Conservation (phyloP, 1,140 invertebrate genomes). For the Tetragnatha versicolor region DNA sequence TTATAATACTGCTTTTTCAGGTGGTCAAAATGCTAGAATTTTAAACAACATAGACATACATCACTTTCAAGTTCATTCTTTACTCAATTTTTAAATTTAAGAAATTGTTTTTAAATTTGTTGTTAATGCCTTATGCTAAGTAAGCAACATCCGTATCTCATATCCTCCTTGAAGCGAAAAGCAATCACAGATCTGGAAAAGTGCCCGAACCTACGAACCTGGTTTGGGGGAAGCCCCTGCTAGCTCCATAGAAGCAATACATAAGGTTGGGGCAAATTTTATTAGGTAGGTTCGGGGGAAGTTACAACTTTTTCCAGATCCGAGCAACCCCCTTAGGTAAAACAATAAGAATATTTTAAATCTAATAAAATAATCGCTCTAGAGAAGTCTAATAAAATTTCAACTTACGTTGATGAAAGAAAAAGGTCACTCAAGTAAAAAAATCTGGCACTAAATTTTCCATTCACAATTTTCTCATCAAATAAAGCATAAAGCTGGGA, state of each 20-base stretch:
- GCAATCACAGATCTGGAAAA: too few relatives aligned
- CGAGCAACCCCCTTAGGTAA: slow-evolving; percentile 8
- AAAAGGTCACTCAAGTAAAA: slow-evolving; percentile 90
- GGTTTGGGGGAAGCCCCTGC: not conserved
- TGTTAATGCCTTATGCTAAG: too few relatives aligned
- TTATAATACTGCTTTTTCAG: too few relatives aligned
- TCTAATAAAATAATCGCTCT: not conserved
- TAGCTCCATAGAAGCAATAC: not conserved
- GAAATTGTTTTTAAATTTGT: too few relatives aligned
- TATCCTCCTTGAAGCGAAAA: too few relatives aligned
- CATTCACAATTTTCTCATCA: slow-evolving; percentile 86
- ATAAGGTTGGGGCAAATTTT: not conserved
- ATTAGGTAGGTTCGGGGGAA: not conserved
- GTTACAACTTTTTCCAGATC: not conserved
- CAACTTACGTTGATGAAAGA: slow-evolving; percentile 84
- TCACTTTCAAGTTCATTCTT: too few relatives aligned
- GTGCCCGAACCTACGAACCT: not conserved
- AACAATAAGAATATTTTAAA: slow-evolving; percentile 53
- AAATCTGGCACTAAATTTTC: slow-evolving; percentile 82
- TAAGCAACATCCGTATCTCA: too few relatives aligned
- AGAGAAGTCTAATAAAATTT: slow-evolving; percentile 30
- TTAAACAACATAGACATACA: too few relatives aligned
- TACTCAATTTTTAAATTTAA: too few relatives aligned
- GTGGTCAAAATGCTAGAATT: too few relatives aligned
- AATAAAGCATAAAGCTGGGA: slow-evolving; percentile 92